Conservation (phyloP, 2,797 vertebrate species). For the Schizopygopsis pylzovi region DNA sequence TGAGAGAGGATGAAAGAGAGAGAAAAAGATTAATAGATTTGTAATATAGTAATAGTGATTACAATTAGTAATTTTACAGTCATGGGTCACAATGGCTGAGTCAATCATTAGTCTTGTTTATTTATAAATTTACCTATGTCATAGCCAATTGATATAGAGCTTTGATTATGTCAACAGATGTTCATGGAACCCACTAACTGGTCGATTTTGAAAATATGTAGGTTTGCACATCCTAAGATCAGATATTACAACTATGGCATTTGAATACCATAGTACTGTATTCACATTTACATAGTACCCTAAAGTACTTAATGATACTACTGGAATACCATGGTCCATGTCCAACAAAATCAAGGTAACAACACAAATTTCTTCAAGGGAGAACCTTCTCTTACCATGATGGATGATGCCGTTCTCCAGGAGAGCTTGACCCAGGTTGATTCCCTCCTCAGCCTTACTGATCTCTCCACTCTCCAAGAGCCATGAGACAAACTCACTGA, state of each 20-base stretch:
- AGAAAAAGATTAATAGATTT: constrained; percentile 1
- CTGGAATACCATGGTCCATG: background rate
- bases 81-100: background rate
- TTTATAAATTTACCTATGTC: background rate
- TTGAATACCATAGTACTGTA: background rate
- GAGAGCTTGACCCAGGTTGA: constrained; percentile 96
- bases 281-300: background rate
- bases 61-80: background rate
- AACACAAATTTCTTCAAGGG: background rate
- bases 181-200: background rate
- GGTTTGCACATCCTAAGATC: background rate
- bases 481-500: constrained; percentile 97
- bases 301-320: background rate
- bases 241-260: background rate
- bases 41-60: background rate
- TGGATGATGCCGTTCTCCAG: constrained; percentile 99
- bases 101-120: background rate
- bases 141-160: background rate
- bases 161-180: background rate
- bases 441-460: constrained; percentile 95
- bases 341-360: constrained; percentile 1
- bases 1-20: constrained; percentile 22
- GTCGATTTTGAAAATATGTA: background rate
- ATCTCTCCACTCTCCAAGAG: constrained; percentile 96
- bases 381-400: constrained; percentile 84